Base-by-base conservation (phyloP, 2,888 invertebrate species). In the Caenorhabditis sp. region DNA sequence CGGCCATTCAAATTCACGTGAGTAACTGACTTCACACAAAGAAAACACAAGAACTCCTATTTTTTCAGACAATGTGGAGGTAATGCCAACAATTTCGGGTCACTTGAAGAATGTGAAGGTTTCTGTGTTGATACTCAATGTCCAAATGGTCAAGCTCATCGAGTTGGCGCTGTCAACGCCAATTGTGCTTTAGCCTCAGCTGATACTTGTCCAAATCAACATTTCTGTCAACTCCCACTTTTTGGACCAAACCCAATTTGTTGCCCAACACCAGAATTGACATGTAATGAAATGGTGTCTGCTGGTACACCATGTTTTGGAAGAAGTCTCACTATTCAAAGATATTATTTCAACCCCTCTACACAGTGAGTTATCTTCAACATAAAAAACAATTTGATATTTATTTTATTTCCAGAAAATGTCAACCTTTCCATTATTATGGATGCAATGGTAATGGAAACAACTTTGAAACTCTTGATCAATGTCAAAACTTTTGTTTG, bases 61-160 rank as follows among this genome's bases (percentile, higher is more conserved):
- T 36, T 53, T 84, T 75, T 57, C 67, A 77, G 77, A 6, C 86
- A 86, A 64, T 87, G 86, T 61, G 86, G 84, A 24, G 86, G 86
- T 49, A 86, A 86, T 58, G 76, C 81, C n/a, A 86, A 86, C 74
- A 87, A 83, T 66, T 86, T 86, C 65, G 81, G 82, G 59, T 78
- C 85, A 8, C 62, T 87, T 61, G 86, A 86, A 62, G 86, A 87
- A 62, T 86, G 86, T 66, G 86, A 86, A 73, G 86, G 86, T 14
- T 86, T 87, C 78, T 86, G 86, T 78, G 77, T 87, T 61, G 84
- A 86, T 59, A 69, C 81, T 36, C 86, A 86, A 75, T 86, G 86
- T 58, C 77, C 81, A 3, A 74, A 75, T 37, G 81, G 81, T 64
- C 79, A 82, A 58, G 78, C 82, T 17, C 81, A 79, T 62, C 77